These are phyloP conservation scores for Pelecanus crispus DNA, from an alignment of 2,113 vertebrate species.

Conservation along the genomic window DNA sequence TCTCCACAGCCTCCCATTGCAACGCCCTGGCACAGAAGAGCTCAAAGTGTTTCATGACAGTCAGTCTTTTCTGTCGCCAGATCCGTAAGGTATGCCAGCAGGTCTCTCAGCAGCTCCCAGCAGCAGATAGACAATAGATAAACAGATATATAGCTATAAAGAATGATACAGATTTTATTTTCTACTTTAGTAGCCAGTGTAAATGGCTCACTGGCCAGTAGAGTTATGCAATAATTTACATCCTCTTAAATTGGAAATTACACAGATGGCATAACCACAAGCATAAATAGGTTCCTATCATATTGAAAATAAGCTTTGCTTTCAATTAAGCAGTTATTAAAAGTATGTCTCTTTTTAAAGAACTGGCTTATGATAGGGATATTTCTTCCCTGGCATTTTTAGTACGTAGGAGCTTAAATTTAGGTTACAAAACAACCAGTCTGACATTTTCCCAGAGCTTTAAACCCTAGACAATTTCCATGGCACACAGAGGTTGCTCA, in stretches of 20 bases:
- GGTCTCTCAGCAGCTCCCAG: neutral
- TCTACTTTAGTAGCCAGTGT: neutral
- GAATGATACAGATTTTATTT: neutral
- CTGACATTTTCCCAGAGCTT: conserved; percentile 11
- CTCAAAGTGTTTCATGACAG: neutral
- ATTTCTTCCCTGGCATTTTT: conserved; percentile 23
- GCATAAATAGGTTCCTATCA: neutral
- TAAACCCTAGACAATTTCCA: neutral
- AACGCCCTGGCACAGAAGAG: neutral
- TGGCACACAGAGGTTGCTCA: neutral
- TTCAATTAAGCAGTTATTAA: neutral
- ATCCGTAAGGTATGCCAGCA: neutral
- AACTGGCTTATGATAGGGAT: neutral
- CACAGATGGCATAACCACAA: neutral
- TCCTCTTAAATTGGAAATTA: neutral
- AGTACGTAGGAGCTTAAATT: conserved; percentile 19
- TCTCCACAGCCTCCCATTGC: accelerated
- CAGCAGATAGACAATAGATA: neutral
- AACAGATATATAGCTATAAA: neutral
- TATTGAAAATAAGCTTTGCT: neutral
- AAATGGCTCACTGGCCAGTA: neutral
- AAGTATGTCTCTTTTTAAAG: neutral
- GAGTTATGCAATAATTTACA: neutral
- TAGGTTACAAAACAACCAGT: neutral
- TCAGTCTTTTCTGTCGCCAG: neutral